Evolutionary conservation across 2,797 vertebrate genomes (phyloP).

Genomic region (Gymnocypris eckloni): DNA sequence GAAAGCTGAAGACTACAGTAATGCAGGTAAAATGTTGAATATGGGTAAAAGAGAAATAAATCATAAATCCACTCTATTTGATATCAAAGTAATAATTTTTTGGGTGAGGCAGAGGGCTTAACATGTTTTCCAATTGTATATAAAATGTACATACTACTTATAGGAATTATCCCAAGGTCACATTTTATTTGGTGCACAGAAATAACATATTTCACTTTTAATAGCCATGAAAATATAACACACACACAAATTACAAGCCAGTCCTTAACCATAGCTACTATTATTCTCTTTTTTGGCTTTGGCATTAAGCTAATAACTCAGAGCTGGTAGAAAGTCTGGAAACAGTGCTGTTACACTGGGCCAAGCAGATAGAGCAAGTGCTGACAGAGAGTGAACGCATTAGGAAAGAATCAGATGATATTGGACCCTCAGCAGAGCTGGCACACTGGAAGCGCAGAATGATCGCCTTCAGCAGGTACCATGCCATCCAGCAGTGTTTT

Average conservation of each 20-base stretch:
- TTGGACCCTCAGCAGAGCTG: constrained; percentile 82
- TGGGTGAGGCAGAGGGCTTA: neutral
- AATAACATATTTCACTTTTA: neutral
- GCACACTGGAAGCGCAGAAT: constrained; percentile 84
- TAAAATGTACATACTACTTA: neutral
- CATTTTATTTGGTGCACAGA: neutral
- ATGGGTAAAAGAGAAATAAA: neutral
- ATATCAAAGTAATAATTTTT: constrained; percentile 1
- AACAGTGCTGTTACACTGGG: constrained; percentile 74
- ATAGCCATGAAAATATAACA: neutral
- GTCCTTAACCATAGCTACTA: neutral
- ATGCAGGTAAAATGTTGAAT: constrained; percentile 71
- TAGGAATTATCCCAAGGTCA: neutral
- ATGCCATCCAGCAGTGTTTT: neutral
- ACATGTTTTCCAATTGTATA: neutral
- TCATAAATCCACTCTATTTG: neutral
- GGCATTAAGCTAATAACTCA: constrained; percentile 73
- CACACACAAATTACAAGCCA: neutral
- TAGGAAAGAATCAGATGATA: constrained; percentile 83
- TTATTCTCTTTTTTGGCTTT: neutral
- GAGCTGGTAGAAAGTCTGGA: constrained; percentile 82
- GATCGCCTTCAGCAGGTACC: constrained; percentile 83
- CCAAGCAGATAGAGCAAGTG: constrained; percentile 81
- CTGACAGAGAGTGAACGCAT: constrained; percentile 84
- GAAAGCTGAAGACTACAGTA: constrained; percentile 77